Conservation (phyloP, 2,888 invertebrate genomes). For the Mesoligia furuncula region DNA sequence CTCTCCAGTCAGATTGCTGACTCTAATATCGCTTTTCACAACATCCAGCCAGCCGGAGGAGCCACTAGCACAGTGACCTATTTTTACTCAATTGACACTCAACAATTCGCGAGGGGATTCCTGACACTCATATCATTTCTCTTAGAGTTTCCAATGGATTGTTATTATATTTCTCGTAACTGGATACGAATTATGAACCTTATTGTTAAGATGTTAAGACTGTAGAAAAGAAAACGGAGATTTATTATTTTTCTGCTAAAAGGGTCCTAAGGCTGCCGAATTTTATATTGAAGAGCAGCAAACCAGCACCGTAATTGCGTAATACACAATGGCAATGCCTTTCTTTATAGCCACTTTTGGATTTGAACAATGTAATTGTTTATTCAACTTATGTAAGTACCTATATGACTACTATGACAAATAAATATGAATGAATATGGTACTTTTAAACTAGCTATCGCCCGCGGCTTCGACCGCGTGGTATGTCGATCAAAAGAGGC, state of each 20-base stretch:
- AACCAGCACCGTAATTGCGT: neutral
- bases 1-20: neutral
- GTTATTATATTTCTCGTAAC: neutral
- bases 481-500: no score
- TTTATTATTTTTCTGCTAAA: neutral
- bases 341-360: neutral
- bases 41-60: conserved; percentile 9
- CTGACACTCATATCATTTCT: conserved; percentile 27
- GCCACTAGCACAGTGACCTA: conserved; percentile 48
- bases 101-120: conserved; percentile 28
- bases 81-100: conserved; percentile 49
- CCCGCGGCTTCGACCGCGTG: no score
- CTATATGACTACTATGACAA: neutral
- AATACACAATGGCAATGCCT: neutral
- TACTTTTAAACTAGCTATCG: no score
- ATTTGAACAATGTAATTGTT: neutral
- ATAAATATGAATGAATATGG: neutral
- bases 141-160: conserved; percentile 5
- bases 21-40: conserved; percentile 16
- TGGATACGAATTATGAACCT: conserved; percentile 6
- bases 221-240: neutral
- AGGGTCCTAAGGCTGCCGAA: neutral
- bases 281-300: neutral
- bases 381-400: neutral
- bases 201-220: neutral